Evolutionary conservation across 2,797 vertebrate genomes (phyloP).

Genomic region (Clarias fuscus): DNA sequence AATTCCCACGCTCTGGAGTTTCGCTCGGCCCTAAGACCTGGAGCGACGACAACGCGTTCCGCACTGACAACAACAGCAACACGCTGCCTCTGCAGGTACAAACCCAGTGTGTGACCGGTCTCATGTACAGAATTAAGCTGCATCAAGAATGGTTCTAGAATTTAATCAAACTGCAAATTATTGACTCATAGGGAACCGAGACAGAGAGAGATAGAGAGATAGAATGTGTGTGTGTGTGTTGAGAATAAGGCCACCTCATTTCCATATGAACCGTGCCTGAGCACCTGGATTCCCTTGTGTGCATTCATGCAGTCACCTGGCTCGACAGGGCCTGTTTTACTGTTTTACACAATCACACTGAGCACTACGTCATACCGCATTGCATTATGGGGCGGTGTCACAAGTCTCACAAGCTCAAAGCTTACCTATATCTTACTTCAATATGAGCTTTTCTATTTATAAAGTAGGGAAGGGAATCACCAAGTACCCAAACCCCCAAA

Average conservation of each 20-base stretch:
- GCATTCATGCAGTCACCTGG: slow-evolving; percentile 35
- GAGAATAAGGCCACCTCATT: slow-evolving; percentile 38
- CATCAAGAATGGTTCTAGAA: neutral
- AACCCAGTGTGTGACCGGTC: slow-evolving; percentile 10
- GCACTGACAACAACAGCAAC: slow-evolving; percentile 97
- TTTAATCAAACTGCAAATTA: neutral
- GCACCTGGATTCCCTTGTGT: slow-evolving; percentile 27
- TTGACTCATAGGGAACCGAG: neutral
- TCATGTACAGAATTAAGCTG: neutral
- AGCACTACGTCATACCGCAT: neutral
- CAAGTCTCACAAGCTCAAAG: neutral
- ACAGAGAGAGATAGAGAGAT: neutral
- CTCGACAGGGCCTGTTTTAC: slow-evolving; percentile 1
- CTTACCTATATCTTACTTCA: neutral
- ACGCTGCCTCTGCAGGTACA: slow-evolving; percentile 93
- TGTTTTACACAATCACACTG: slow-evolving; percentile 16
- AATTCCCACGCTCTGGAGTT: slow-evolving; percentile 89
- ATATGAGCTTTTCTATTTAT: no score
- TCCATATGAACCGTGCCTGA: slow-evolving; percentile 34
- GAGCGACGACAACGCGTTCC: slow-evolving; percentile 95
- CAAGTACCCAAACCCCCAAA: no score
- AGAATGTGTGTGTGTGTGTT: no score
- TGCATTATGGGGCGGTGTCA: neutral
- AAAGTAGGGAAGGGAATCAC: no score
- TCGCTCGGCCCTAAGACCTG: slow-evolving; percentile 91